Evolutionary conservation across 2,888 invertebrate species (phyloP).

Genomic region (Lepidochrysops patricia): DNA sequence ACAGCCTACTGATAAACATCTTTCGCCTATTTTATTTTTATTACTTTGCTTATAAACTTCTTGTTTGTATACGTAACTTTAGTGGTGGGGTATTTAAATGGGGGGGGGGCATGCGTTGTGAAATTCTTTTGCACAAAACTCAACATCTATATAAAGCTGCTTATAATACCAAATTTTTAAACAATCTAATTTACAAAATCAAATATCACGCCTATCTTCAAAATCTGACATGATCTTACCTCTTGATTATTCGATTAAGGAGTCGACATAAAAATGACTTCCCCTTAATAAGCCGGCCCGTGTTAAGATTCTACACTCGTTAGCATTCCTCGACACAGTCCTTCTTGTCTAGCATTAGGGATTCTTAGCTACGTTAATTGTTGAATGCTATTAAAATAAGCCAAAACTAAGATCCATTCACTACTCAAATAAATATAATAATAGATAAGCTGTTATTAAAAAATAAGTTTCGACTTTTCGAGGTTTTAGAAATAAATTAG

Average conservation of each 20-base stretch:
- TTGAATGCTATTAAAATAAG: no score
- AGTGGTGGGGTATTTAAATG: no score
- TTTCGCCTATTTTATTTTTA: not conserved
- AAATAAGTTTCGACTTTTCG: no score
- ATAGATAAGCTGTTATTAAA: no score
- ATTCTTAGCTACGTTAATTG: not conserved
- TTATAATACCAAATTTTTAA: no score
- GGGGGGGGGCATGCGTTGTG: no score
- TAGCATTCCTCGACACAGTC: slow-evolving; percentile 23
- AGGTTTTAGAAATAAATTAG: no score
- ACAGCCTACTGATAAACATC: not conserved
- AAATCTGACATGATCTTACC: not conserved
- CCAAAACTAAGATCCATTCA: no score
- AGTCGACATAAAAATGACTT: not conserved
- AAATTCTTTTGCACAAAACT: no score
- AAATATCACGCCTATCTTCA: not conserved
- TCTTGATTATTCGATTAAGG: not conserved
- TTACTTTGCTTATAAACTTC: not conserved
- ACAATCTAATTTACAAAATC: no score
- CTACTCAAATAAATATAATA: no score
- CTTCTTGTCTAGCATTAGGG: slow-evolving; percentile 17
- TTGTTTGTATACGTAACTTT: not conserved
- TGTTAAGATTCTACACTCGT: slow-evolving; percentile 23
- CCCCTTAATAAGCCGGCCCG: not conserved
- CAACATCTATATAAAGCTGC: no score